Evolutionary conservation across 2,888 invertebrate species (phyloP).

Genomic region (Drosophila mayaguana): DNA sequence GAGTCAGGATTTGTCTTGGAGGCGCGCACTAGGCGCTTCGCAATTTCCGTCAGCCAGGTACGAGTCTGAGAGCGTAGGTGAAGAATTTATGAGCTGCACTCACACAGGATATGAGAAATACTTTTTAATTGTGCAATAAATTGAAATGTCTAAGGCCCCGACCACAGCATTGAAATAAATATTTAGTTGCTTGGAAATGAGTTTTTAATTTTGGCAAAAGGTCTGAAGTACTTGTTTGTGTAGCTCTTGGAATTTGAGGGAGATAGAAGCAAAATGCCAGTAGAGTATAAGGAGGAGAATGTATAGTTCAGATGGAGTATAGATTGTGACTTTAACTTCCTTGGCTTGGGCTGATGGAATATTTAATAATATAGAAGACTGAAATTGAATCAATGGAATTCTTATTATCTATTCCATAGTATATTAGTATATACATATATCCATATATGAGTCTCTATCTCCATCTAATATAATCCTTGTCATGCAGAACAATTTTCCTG

Average conservation of each 20-base stretch:
- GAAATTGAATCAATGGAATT: too few relatives aligned
- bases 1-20: slow-evolving; percentile 9
- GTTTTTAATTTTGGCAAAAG: slow-evolving; percentile 37
- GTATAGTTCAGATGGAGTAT: not conserved
- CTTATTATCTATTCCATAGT: too few relatives aligned
- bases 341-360: not conserved
- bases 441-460: too few relatives aligned
- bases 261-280: not conserved
- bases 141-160: slow-evolving; percentile 41
- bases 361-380: not conserved
- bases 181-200: slow-evolving; percentile 50
- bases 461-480: not conserved
- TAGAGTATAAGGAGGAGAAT: not conserved
- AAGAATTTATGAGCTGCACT: slow-evolving; percentile 54
- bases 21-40: slow-evolving; percentile 44
- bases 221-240: slow-evolving; percentile 20
- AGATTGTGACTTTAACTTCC: not conserved
- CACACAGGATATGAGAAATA: slow-evolving; percentile 71
- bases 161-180: slow-evolving; percentile 35
- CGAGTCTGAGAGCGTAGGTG: slow-evolving; percentile 45
- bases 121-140: slow-evolving; percentile 72
- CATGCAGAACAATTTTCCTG: not conserved
- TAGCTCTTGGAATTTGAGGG: not conserved
- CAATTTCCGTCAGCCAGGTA: slow-evolving; percentile 60
- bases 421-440: too few relatives aligned